Base-by-base conservation (phyloP, 2,113 vertebrate genomes). In the Pyrgilauda ruficollis region DNA sequence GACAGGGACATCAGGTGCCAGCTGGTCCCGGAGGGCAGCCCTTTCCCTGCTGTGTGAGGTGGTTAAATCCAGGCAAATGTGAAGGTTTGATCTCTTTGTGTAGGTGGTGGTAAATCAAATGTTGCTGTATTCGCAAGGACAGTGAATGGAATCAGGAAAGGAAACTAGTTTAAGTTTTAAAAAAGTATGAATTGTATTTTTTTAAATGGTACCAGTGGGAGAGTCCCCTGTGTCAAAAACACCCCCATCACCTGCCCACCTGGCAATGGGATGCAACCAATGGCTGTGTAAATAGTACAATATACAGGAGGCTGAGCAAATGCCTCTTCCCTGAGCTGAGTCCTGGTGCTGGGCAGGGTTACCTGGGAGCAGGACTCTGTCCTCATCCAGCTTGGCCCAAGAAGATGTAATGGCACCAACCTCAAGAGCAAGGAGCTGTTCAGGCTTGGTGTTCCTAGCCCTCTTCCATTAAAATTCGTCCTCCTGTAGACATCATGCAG, bases 91-190 rank as follows among this genome's bases (percentile, higher is more conserved):
- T 78, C 67, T 94, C 83, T 90, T 86, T 74, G 68, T 69, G 7
- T 77, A 87, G 14, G 14, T 59, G 83, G 44, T 72, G 62, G 59
- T 69, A 46, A 92, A 78, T 41, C 43, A 83, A 64, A 52, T 0
- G 0, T 76, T 13, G 4, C 72, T 1, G 2, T 69, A 15, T 87
- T 73, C 41, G 31, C 61, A 83, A 95, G 41, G 76, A 84, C 43
- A 80, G 72, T 41, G 58, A 78, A 91, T 82, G 64, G 78, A 94
- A 92, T 87, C 58, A 56, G 93, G 80, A 96, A 90, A 94, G 73
- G 41, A 73, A 91, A 92, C 35, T 11, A 78, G 27, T 84, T 88
- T 53, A 86, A 79, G 27, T 90, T 91, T 39, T 15, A 63, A 33
- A 30, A 10, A 62, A 67, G 33, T 73, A 69, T 80, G 62, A 64